Percentiles rank a stretch among this genome's conserved stretches.
Conservation (phyloP, 2,797 vertebrate species). For the Oryzias dopingdopingensis region DNA sequence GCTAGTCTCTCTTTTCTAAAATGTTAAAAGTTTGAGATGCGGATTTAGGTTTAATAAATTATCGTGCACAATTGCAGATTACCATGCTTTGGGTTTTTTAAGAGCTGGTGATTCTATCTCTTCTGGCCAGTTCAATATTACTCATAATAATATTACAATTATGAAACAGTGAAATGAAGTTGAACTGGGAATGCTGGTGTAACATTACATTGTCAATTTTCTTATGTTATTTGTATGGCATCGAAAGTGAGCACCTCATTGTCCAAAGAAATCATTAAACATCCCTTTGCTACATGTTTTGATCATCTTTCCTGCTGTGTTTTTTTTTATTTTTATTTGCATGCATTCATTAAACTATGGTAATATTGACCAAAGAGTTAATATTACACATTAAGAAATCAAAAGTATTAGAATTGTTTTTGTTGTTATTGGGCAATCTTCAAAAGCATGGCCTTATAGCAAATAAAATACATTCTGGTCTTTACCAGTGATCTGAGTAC, state of each 20-base stretch:
- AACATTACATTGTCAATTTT: conserved; percentile 60
- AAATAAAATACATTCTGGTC: conserved; percentile 54
- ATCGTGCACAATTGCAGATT: conserved; percentile 35
- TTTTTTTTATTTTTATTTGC: conserved; percentile 23
- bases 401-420: conserved; percentile 42
- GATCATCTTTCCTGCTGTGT: conserved; percentile 68
- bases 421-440: conserved; percentile 57
- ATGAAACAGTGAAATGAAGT: conserved; percentile 51
- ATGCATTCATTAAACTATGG: conserved; percentile 50
- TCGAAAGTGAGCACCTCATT: conserved; percentile 78
- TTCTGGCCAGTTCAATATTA: conserved; percentile 48
- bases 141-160: conserved; percentile 45
- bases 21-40: conserved; percentile 33
- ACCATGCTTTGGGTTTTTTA: conserved; percentile 18
- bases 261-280: conserved; percentile 80
- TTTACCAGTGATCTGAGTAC: conserved; percentile 46
- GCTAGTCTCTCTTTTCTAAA: conserved; percentile 23
- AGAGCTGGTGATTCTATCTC: conserved; percentile 65
- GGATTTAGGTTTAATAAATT: conserved; percentile 33
- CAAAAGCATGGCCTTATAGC: conserved; percentile 66
- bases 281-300: conserved; percentile 79
- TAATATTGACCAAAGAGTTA: conserved; percentile 68
- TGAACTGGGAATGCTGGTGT: conserved; percentile 70
- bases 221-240: conserved; percentile 72
- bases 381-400: conserved; percentile 60